Evolutionary conservation across 2,888 invertebrate genomes (phyloP), one percentile per base, ranked within the genome.

Genomic region (Cecidostiba fungosa): DNA sequence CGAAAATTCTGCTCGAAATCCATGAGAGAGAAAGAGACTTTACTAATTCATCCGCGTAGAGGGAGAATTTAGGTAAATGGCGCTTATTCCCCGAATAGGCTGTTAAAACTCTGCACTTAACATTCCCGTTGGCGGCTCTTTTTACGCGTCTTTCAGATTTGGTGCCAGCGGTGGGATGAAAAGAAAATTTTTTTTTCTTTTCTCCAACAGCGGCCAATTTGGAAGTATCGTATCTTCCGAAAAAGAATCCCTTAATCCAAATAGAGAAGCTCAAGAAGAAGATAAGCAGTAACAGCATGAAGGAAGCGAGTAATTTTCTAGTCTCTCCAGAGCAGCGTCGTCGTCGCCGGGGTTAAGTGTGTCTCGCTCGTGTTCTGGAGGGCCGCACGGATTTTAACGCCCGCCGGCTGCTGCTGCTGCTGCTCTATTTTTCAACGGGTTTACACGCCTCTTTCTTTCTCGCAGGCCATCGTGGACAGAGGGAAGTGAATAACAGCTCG

Each of bases 341-440:
- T 23, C 39, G 39, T 36, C 72, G 29, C 62, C 4, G 50, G 77
- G 32, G 78, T 54, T 77, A 77, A 59, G 77, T 59, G 59, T 36
- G 77, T 77, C 77, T 77, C 77, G 69, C 84, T 82, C 77, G 85
- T 87, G 88, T 84, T 54, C n/a, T 1, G 85, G 87, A 86, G 88
- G 84, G 86, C 77, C 85, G 79, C 86, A 88, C 39, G 72, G 80
- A 80, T 80, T 90, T 91, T 89, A 89, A 91, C 90, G 89, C 89
- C 90, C 89, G 87, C 89, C 84, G 89, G 90, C 90, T 76, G 88
- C 66, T n/a, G 88, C 87, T 87, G 23, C 26, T 85, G 89, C 89
- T 90, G 91, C 89, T 90, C 90, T 89, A 90, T 91, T 91, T 92
- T 91, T 91, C 90, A 90, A 87, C 88, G 87, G 88, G 89, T 89